Evolutionary conservation across 2,797 vertebrate genomes (phyloP), one percentile per base, ranked within the genome.

Genomic region (Hirundo rustica): DNA sequence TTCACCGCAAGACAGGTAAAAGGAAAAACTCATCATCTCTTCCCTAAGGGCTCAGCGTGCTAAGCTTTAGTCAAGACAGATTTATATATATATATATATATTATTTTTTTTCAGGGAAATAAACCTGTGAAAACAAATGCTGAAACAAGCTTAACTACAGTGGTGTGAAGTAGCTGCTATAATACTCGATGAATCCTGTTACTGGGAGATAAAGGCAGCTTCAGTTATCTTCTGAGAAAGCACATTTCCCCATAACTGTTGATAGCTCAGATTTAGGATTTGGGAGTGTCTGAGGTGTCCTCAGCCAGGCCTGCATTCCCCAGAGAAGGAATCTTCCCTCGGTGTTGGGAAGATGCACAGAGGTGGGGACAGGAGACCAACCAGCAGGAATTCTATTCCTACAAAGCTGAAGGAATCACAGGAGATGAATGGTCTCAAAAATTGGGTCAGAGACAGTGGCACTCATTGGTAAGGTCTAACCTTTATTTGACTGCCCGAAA

Each of bases 61-160:
- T 61, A 32, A 64, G 76, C 30, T 88, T 66, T 40, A 88, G 62
- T 84, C n/a, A 27, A 77, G 80, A 40, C 27, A 84, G 66, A 54
- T 50, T 70, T 38, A 11, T 38, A 12, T 38, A 38, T 38, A 38
- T 38, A 38, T 38, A 38, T 38, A 38, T 38, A 38, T 38, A 38
- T 38, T 38, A 51, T 30, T 3, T 40, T 51, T 55, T 65, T 38
- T 9, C 84, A 64, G 76, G 74, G 67, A 94, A 95, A 92, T 94
- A 96, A 95, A 95, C 68, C 72, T 88, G 62, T 80, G 89, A 78
- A 96, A 92, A 82, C 57, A 74, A 85, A 92, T 27, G 83, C 93
- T 89, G 85, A 93, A 95, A 88, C 62, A 62, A 79, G 91, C 95
- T 92, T 42, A 88, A 78, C 89, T 12, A 13, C 11, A 36, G 82